A percentile compares a stretch with the other conserved stretches of the same genome.
Conservation (phyloP, 2,888 invertebrate genomes). For the Apamea epomidion region DNA sequence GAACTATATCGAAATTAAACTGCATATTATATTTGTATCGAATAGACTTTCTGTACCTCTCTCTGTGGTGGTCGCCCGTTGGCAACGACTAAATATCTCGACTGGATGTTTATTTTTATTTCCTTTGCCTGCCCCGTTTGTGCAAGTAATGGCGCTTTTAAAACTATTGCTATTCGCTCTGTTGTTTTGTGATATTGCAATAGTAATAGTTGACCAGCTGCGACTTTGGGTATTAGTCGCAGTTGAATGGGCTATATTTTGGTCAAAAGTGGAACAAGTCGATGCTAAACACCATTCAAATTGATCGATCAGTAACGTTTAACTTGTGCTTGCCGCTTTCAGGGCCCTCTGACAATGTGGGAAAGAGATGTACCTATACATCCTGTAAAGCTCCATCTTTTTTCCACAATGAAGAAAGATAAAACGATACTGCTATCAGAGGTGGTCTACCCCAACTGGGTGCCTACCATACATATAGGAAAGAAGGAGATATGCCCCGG, state of each 20-base stretch:
- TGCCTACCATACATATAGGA: too few relatives aligned
- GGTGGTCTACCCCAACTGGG: not conserved
- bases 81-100: constrained; percentile 61
- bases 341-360: not conserved
- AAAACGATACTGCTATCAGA: not conserved
- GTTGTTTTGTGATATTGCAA: constrained; percentile 55
- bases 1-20: not conserved
- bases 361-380: not conserved
- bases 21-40: not conserved
- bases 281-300: not conserved
- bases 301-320: constrained; percentile 4
- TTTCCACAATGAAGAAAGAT: not conserved
- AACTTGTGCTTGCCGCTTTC: not conserved
- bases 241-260: not conserved
- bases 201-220: constrained; percentile 52
- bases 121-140: constrained; percentile 61
- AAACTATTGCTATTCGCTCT: constrained; percentile 61
- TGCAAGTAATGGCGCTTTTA: constrained; percentile 65
- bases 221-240: constrained; percentile 36
- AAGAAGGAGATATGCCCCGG: too few relatives aligned
- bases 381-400: not conserved
- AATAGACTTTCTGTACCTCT: constrained; percentile 33
- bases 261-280: not conserved
- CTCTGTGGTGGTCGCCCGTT: constrained; percentile 13
- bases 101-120: constrained; percentile 62